Evolutionary conservation across 2,888 invertebrate species (phyloP), one percentile per base, ranked within the genome.

Genomic region (Lamellibrachia satsuma): DNA sequence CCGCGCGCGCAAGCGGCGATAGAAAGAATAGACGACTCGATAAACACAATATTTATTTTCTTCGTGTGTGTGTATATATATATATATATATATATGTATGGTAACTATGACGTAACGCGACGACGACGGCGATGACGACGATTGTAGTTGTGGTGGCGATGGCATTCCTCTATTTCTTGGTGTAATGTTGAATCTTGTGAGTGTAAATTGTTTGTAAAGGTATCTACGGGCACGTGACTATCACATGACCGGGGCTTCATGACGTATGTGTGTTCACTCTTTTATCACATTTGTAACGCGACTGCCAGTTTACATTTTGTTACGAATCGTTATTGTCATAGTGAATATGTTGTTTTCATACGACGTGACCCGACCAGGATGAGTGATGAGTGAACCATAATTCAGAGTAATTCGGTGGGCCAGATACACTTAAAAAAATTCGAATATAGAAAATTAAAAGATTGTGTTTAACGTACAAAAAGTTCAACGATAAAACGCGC

Each of bases 11-110:
- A n/a, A n/a, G 22, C 75, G n/a, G 75, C 75, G 75, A 75, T n/a
- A 22, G 75, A 75, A 75, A 11, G 75, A 75, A 75, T 22, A 22
- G n/a, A 22, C 75, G 75, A 75, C n/a, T 75, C 75, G 75, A 75
- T 75, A 75, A 75, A 75, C 75, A 75, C 75, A 75, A 75, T 75
- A 75, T 75, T 75, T 75, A 75, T 75, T 75, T 75, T 75, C 75
- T 75, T 75, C 75, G 75, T 75, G 75, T 75, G 55, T 39, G 39
- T 55, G 75, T 75, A 22, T 75, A 75, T 75, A 75, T 75, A 75
- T 75, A 75, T n/a, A 39, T 39, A 39, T 39, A 39, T 75, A n/a
- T 75, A 75, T 75, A 75, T 75, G 75, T 75, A 75, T 75, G 75
- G 75, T 75, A 75, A 75, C 75, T 11, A 75, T 22, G 75, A 75